Evolutionary conservation across 2,113 vertebrate genomes (phyloP), one percentile per base, ranked within the genome.

Genomic region (Saccopteryx bilineata): DNA sequence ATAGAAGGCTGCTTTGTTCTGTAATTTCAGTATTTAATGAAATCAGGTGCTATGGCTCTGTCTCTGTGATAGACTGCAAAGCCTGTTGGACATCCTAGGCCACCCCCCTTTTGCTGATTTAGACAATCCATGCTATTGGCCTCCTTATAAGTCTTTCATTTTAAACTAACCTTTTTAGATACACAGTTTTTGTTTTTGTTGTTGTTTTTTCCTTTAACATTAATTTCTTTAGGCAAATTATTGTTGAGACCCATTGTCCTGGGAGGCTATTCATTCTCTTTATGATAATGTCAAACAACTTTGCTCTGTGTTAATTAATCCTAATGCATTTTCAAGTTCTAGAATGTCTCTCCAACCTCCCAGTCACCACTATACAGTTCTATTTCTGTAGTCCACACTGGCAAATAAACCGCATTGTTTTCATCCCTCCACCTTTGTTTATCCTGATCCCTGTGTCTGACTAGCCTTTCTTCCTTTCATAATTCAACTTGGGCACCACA

Each of bases 171-270:
- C 17, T 28, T 68, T 87, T 46, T 23, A 81, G 58, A 54, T 24
- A 8, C 8, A 18, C 7, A 12, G 19, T 39, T 39, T 39, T 39
- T 39, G 39, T 39, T 39, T 39, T 39, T 39, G 5, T 11, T 11
- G 19, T 10, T 31, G 39, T 69, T 58, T 72, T 19, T 17, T 18
- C 50, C 50, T 28, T 89, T 66, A 46, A 63, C 33, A 31, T 84
- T 87, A 76, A 76, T 78, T 82, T 11, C 39, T 81, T 79, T 11
- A 76, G 10, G 83, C 74, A 65, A 33, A 15, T 85, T 69, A 28
- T 17, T 78, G 63, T 12, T 24, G 13, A 54, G 19, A 23, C 4
- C n/a, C 26, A 26, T 5, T 1, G 33, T 21, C 48, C 18, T 2
- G 15, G 17, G n/a, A 78, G 17, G 17, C 21, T 14, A 18, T 65